Evolutionary conservation across 2,888 invertebrate genomes (phyloP), one percentile per base, ranked within the genome.

Genomic region (Morpho achilles): DNA sequence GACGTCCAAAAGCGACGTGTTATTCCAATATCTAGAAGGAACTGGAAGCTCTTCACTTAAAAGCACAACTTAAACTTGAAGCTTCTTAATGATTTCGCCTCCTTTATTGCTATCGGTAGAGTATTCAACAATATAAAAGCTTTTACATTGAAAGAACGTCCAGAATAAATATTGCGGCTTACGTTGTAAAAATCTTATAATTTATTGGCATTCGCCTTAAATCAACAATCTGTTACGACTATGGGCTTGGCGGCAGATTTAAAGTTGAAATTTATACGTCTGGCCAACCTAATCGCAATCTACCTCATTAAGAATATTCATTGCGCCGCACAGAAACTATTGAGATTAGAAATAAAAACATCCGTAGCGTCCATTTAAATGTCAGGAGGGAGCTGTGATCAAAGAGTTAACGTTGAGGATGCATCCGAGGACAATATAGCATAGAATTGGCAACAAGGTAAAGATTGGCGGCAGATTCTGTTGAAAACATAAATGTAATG

Each of bases 321-420:
- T 50, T 59, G 53, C 59, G 55, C 39, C 8, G 16, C 39, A 10
- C 48, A 32, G 16, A 40, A 53, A 22, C 41, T 56, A 53, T 59
- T 61, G 59, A 61, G 59, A 61, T 59, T 61, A 56, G 59, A 59
- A 61, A 55, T 53, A 61, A 53, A 59, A 59, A 61, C 55, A 47
- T 48, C 45, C 53, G 22, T 10, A 22, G 23, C 43, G 22, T 50
- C 61, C 59, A 61, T 61, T 61, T 61, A 59, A 56, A 61, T 56
- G 61, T 61, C 61, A 7, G 23, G 52, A 56, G 47, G 41, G 46
- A 42, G 16, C 44, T 23, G 49, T 52, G 49, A 58, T 53, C 32
- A 32, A 32, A 32, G 32, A 32, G 32, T 32, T 32, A 32, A 32
- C 32, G 32, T 32, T 32, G 32, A 32, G 32, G 32, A 32, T 32